A percentile compares a stretch with the other conserved stretches of the same genome.
Conservation (phyloP, 2,797 vertebrate species). For the Crocidura indochinensis region DNA sequence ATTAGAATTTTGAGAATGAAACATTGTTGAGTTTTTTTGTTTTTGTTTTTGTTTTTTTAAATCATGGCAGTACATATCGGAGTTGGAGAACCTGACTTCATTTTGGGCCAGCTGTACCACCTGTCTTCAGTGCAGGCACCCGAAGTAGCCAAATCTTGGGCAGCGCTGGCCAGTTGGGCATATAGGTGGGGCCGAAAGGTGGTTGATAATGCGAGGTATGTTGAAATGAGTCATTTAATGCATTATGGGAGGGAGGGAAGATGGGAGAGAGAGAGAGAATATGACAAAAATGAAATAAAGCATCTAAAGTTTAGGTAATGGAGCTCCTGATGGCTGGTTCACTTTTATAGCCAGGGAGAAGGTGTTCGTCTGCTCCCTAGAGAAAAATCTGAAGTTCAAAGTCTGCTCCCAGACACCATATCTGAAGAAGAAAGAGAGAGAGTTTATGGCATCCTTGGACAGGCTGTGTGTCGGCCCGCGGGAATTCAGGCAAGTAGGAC, state of each 20-base stretch:
- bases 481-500: constrained; percentile 95
- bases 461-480: constrained; percentile 98
- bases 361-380: constrained; percentile 95
- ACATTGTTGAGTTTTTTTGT: background rate
- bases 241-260: background rate
- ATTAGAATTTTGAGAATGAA: constrained; percentile 5
- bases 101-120: constrained; percentile 98
- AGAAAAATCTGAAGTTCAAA: constrained; percentile 97
- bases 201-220: constrained; percentile 98
- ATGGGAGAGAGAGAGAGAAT: too few relatives aligned
- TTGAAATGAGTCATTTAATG: constrained; percentile 53
- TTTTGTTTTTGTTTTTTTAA: constrained; percentile 9
- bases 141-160: constrained; percentile 99
- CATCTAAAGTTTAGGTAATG: background rate
- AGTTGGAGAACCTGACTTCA: constrained; percentile 98
- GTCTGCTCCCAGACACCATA: constrained; percentile 94
- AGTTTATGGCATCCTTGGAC: constrained; percentile 98
- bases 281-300: too few relatives aligned
- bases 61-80: constrained; percentile 95
- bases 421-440: constrained; percentile 96
- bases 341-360: constrained; percentile 96
- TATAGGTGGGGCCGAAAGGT: constrained; percentile 99
- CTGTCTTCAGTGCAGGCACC: constrained; percentile 97
- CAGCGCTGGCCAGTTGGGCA: constrained; percentile 98
- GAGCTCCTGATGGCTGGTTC: constrained; percentile 78